Evolutionary conservation across 2,797 vertebrate species (phyloP), one percentile per base, ranked within the genome.

Genomic region (Enteromius argenteus): DNA sequence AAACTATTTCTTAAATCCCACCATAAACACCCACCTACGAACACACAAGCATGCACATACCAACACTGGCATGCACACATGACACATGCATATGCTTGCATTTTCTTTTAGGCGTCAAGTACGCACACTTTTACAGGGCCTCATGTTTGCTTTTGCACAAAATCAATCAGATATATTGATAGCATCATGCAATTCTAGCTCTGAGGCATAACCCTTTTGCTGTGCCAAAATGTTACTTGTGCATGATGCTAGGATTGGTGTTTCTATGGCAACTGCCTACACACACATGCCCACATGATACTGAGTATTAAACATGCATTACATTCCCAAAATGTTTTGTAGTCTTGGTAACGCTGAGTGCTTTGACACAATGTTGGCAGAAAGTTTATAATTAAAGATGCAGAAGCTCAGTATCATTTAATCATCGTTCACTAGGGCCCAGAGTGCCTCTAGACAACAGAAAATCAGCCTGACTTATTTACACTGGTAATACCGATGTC

Each of bases 231-330:
- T 92, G 89, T 93, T 92, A 91, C 89, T 91, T 90, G 88, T 89
- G 87, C 88, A 90, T 90, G 90, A 93, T 92, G 93, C 91, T 92
- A 92, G 90, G 91, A 93, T 92, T 92, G 92, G 90, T 89, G 93
- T 94, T 93, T 88, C 94, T 89, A 93, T 93, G 89, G 93, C 83
- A 93, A 94, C 93, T 91, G 85, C 94, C 94, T 92, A 94, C 94
- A 90, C 90, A 86, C 90, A 91, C 88, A 92, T 90, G 90, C 91
- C 92, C 90, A 93, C 92, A 89, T 90, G 88, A 87, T 89, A 90
- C 88, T 89, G 86, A 87, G 90, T 92, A 91, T 92, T 88, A 79
- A 89, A 92, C 83, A 79, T 86, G 39, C 82, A 90, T 84, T 89
- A 89, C 81, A 88, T 90, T 84, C 89, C 88, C 80, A 90, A 86